Evolutionary conservation across 2,113 vertebrate species (phyloP), one percentile per base, ranked within the genome.

Genomic region (Polypterus bichir): DNA sequence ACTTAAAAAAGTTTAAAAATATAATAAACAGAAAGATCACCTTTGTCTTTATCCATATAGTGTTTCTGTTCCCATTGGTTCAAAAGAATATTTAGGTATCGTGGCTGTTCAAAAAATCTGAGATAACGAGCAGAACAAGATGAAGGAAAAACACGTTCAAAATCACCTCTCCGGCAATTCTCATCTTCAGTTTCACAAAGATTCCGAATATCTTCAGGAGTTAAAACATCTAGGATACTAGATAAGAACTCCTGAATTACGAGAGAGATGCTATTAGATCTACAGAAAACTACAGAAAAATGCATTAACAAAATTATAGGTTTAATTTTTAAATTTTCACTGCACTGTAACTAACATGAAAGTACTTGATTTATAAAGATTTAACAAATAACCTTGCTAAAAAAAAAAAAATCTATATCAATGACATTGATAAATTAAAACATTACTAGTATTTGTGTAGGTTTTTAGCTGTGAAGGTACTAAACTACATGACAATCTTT

Each of bases 1-100:
- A 49, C 9, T 6, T 6, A 48, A 27, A 27, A 48, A 27, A 27
- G 27, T 27, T 27, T 27, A 27, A 27, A 9, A 6, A 27, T 27
- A 27, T 27, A 27, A 27, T 27, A 27, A 6, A 10, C 54, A 4
- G 54, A 8, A 53, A 3, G 49, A 70, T 44, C 60, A 93, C 96
- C 92, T 89, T 84, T 88, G 44, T 74, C 68, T 74, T 86, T 87
- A 76, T 86, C 79, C 73, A 71, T 76, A 73, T 81, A 84, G 79
- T 91, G 83, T 65, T 85, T 94, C 73, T 85, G 87, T 65, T 97
- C 94, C 95, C 96, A 99, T 64, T 92, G 92, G 62, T 91, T 85
- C 56, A 92, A 81, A 64, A 99, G 86, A 67, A 97, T 84, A 77
- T 93, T 97, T 73, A 90, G 89, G 79, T 99, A 99, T 46, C 95